These are phyloP conservation scores for Cheilosia grossa DNA, from an alignment of 2,888 invertebrate genomes.

Conservation along the genomic window DNA sequence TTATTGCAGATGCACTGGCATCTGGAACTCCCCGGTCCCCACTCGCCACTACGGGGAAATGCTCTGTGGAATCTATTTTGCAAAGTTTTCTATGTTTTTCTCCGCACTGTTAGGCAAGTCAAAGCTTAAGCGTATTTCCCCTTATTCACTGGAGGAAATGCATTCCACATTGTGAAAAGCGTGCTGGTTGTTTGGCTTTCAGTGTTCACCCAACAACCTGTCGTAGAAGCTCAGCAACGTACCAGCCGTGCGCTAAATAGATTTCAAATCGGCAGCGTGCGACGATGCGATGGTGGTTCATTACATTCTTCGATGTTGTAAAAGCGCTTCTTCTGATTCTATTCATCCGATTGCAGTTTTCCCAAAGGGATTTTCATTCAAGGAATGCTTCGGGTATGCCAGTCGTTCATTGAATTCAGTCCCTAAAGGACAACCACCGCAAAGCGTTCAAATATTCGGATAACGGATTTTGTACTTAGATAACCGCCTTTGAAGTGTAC, in stretches of 20 bases:
- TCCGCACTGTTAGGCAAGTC: not conserved
- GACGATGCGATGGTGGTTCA: slow-evolving; percentile 28
- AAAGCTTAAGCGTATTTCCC: slow-evolving; percentile 14
- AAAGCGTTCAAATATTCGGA: slow-evolving; percentile 32
- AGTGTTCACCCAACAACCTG: slow-evolving; percentile 72
- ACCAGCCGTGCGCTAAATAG: slow-evolving; percentile 23
- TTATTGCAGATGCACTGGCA: not conserved
- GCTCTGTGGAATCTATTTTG: slow-evolving; percentile 1
- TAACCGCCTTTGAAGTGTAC: slow-evolving; percentile 25
- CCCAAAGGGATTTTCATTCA: slow-evolving; percentile 53
- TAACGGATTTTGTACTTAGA: slow-evolving; percentile 39
- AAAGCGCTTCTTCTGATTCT: slow-evolving; percentile 42
- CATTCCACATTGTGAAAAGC: slow-evolving; percentile 61
- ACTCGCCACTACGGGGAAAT: not conserved
- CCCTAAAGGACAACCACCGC: slow-evolving; percentile 61
- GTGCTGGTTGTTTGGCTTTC: slow-evolving; percentile 21
- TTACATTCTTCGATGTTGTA: slow-evolving; percentile 42
- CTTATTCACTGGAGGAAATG: slow-evolving; percentile 48
- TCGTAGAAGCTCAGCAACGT: slow-evolving; percentile 51
- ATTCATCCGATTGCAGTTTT: slow-evolving; percentile 60
- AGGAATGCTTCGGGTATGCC: slow-evolving; percentile 48
- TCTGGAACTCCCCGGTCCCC: not conserved
- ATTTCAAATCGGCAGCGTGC: slow-evolving; percentile 41
- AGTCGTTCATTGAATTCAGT: slow-evolving; percentile 69
- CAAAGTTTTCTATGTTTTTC: slow-evolving; percentile 62